Base-by-base conservation (phyloP, 2,797 vertebrate species). In the Vespertilio murinus region DNA sequence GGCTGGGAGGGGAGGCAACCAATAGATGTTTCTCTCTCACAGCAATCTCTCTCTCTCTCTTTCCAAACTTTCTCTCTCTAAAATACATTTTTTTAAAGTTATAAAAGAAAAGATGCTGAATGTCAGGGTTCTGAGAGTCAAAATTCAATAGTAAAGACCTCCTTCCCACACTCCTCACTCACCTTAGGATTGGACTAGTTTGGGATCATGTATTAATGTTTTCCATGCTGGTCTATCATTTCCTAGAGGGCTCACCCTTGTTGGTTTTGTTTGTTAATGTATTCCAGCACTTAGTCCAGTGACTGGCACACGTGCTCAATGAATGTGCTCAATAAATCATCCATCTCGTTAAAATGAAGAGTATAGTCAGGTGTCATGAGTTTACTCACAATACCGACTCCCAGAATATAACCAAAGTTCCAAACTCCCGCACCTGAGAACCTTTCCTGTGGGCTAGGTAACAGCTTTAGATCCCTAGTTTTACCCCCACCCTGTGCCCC, bases 81-180 rank as follows among this genome's bases (percentile, higher is more conserved):
- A 59, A 59, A 59, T 59, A 28, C 12, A 59, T 52, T 20, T 59
- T 59, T 56, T 59, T 28, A 28, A 59, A 59, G 25, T 61, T 61
- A 61, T 28, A 30, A 61, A 61, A 56, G 22, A 56, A 56, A 80
- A 81, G 12, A 17, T 1, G 2, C 49, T 12, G 2, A 69, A 45
- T 0, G 2, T 45, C 25, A 4, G 22, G 17, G 2, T 6, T 49
- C 79, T n/a, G 20, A 73, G 25, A 2, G 3, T 13, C n/a, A 22
- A 35, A 33, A 5, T 1, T 42, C 40, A 22, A 1, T 1, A 10
- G 40, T 42, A 12, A 61, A 5, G 22, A 38, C 7, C 8, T 20
- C 30, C 40, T 56, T 17, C 11, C 22, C 16, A 23, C 2, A 14
- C 28, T 45, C 7, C 35, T 30, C 10, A 0, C 22, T 20, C 38